Base-by-base conservation (phyloP, 2,797 vertebrate species). In the Enteromius treurensis region DNA sequence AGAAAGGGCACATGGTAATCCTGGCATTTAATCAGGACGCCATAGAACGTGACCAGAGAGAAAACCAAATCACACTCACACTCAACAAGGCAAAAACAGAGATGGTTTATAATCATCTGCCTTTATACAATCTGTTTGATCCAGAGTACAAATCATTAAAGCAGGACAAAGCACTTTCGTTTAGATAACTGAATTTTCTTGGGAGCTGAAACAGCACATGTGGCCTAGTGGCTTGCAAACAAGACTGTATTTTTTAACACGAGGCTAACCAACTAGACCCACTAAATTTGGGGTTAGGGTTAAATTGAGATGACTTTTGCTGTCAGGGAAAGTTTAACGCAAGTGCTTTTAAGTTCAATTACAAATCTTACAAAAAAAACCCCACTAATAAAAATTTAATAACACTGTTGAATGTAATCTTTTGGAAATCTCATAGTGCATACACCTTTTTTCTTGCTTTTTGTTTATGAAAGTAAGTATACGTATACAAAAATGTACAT, bases 1-100 rank as follows among this genome's bases (percentile, higher is more conserved):
- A 83, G 86, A 93, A 94, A 94, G 94, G 94, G 92, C 91, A 93
- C 90, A 94, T 94, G 93, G 88, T 92, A 94, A 94, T 94, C 89
- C 89, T 94, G 94, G 88, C 92, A 94, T 94, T 94, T 94, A 92
- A 92, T 92, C 91, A 89, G 90, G 81, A 80, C 77, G 85, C 87
- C 85, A 84, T 53, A 88, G 80, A 82, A 93, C 87, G 91, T 92
- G 91, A 89, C 80, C 88, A 90, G 92, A 88, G 90, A 91, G 85
- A 90, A 89, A 90, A 74, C 71, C 42, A 68, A 81, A 53, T 29
- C 51, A 62, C 58, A 69, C 80, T 64, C 26, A 42, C 84, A 82
- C 51, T 69, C 32, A 80, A 83, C 85, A 83, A 79, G 77, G 55
- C 84, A 77, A 80, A 74, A 70, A 78, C 51, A 81, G 83, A 84